Percentiles rank a stretch among this genome's conserved stretches.
phyloP scores from a whole-genome alignment of 2,113 vertebrate species.

The Steatornis caripensis region DNA sequence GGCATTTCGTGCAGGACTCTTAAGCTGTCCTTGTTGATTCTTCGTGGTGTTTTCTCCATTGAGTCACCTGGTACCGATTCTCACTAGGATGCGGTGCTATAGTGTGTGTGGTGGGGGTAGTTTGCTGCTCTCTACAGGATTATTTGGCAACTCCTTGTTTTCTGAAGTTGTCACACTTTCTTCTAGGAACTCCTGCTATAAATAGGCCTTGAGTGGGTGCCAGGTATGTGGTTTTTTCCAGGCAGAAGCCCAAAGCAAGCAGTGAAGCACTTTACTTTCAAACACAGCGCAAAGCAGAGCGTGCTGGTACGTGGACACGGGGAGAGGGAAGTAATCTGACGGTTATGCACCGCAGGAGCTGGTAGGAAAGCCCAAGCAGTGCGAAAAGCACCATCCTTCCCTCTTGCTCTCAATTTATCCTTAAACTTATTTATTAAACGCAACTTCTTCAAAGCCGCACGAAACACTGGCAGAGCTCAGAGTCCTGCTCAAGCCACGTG shows the following conservation, averaged over 20 bases:
- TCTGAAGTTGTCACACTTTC: neutral
- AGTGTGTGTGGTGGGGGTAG: rapidly evolving
- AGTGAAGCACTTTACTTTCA: neutral
- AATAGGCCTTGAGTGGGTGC: neutral
- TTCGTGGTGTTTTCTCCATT: neutral
- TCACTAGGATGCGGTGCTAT: neutral
- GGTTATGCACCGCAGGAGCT: rapidly evolving
- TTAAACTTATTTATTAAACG: neutral
- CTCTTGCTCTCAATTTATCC: neutral
- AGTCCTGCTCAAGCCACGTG: neutral
- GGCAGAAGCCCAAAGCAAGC: neutral
- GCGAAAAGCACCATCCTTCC: neutral
- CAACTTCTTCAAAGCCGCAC: neutral
- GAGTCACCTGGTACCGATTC: neutral
- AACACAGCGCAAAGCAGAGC: neutral
- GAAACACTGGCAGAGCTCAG: neutral
- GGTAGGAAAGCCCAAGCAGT: neutral
- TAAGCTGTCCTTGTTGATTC: neutral
- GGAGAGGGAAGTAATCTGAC: neutral
- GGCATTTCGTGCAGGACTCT: neutral
- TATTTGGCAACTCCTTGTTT: neutral
- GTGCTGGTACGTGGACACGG: rapidly evolving
- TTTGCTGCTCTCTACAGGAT: neutral
- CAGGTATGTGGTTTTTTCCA: neutral
- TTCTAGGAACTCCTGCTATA: slow-evolving; percentile 51